Evolutionary conservation across 53 echinoderm and acorn worm species (phyloP), one percentile per base, ranked within the genome.

Genomic region (Astropecten irregularis): DNA sequence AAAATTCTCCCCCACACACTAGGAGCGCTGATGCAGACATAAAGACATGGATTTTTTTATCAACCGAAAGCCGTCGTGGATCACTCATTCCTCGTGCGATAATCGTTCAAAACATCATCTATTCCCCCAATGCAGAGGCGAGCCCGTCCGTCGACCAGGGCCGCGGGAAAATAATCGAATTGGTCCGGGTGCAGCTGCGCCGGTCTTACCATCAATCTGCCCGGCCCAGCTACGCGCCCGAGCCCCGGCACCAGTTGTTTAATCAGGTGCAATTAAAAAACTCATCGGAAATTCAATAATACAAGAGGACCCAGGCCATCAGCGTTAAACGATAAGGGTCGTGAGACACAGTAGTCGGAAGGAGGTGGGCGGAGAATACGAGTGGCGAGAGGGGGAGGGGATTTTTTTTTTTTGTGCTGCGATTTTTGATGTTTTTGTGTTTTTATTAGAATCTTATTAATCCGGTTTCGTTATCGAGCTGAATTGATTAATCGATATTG

Each of bases 231-330:
- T n/a, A n/a, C n/a, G n/a, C 79, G 79, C 79, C 62, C 44, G 26
- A 42, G 62, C 60, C 3, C 34, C 49, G 61, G 42, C 31, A 47
- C 79, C 47, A 16, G 61, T 61, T 79, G 79, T 79, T 79, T 79
- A 57, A 62, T 79, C 79, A 79, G 79, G 79, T 79, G 79, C 79
- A 62, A 79, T 79, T 79, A 79, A 62, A n/a, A 79, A 79, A 61
- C 79, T 79, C 79, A 79, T 79, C 79, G 61, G 46, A 61, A 79
- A 79, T 79, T 79, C 79, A 79, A 79, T 79, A 79, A 62, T 62
- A 61, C 79, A 46, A 79, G 79, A 33, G 79, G 79, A n/a, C 16
- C 44, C 48, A 49, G 38, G 46, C 60, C 79, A 79, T 79, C 79
- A 44, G 62, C 44, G 61, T 48, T 79, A 79, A 79, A 77, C 39